phyloP scores from a whole-genome alignment of 2,888 invertebrate species.

The Carterocephalus palaemon region DNA sequence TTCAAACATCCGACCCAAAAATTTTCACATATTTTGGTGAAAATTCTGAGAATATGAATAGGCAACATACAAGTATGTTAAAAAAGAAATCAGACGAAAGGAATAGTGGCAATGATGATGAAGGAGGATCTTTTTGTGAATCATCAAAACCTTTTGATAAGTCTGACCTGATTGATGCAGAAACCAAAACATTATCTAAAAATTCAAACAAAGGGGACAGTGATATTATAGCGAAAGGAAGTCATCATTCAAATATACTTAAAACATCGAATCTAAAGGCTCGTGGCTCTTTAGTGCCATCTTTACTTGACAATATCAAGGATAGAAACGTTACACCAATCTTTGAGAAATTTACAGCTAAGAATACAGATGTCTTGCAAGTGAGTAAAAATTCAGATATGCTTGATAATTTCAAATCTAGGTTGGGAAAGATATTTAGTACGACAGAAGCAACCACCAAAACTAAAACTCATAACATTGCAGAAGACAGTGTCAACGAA shows the following conservation, averaged over 20 bases:
- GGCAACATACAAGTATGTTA: conserved; percentile 10
- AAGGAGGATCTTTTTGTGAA: not conserved
- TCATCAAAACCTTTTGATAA: not conserved
- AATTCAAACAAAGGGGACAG: conserved; percentile 16
- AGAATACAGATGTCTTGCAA: not conserved
- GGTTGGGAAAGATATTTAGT: conserved; percentile 7
- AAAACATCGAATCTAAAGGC: not conserved
- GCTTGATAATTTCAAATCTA: conserved; percentile 10
- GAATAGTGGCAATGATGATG: not conserved
- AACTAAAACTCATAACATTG: not conserved
- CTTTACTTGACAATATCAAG: not conserved
- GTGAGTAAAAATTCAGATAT: conserved; percentile 2
- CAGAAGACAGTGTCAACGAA: conserved; percentile 31
- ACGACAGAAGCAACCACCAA: conserved; percentile 1
- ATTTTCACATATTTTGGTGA: conserved; percentile 23
- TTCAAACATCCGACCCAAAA: not conserved
- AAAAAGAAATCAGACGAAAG: not conserved
- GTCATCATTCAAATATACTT: conserved; percentile 34
- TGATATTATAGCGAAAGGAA: conserved; percentile 48
- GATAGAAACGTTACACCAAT: not conserved
- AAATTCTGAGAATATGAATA: not conserved
- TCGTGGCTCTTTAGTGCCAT: not conserved
- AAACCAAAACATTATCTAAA: not conserved
- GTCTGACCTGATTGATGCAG: not conserved
- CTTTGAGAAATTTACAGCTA: not conserved